phyloP scores from a whole-genome alignment of 2,113 vertebrate species.

The Corythoichthys intestinalis region DNA sequence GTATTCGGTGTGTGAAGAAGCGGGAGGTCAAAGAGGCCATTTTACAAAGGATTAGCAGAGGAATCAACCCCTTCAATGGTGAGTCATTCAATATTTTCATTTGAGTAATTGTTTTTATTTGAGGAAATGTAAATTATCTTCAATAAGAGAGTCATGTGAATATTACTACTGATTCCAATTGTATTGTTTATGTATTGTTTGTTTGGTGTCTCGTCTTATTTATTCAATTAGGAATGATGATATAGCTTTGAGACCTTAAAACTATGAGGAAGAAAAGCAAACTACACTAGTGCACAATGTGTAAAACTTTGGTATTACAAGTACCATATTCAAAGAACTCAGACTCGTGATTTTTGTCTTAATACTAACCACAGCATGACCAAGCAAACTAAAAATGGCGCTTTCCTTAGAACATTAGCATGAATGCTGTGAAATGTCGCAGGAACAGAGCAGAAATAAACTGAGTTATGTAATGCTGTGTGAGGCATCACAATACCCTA shows the following conservation, averaged over 20 bases:
- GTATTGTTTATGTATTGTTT: background rate
- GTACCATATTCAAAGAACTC: background rate
- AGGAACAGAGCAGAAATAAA: background rate
- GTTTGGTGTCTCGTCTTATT: background rate
- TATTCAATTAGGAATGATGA: background rate
- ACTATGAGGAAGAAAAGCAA: no score
- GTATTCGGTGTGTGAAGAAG: constrained; percentile 96
- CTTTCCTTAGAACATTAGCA: background rate
- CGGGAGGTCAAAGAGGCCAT: constrained; percentile 93
- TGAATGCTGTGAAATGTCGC: background rate
- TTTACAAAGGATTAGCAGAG: constrained; percentile 79
- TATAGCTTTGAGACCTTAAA: background rate
- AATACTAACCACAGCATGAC: background rate
- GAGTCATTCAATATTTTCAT: constrained; percentile 46
- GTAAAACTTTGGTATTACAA: no score
- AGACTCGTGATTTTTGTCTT: background rate
- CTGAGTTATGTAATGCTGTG: background rate
- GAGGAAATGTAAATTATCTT: background rate
- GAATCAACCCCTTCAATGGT: constrained; percentile 95
- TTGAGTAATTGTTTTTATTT: background rate
- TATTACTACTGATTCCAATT: background rate
- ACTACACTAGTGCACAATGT: no score
- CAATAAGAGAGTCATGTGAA: background rate
- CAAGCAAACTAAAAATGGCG: background rate
- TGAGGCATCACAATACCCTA: background rate